A percentile compares a stretch with the other conserved stretches of the same genome.
These are phyloP conservation scores for Pangasius krempfi DNA, from an alignment of 2,797 vertebrate genomes.

Conservation along the genomic window DNA sequence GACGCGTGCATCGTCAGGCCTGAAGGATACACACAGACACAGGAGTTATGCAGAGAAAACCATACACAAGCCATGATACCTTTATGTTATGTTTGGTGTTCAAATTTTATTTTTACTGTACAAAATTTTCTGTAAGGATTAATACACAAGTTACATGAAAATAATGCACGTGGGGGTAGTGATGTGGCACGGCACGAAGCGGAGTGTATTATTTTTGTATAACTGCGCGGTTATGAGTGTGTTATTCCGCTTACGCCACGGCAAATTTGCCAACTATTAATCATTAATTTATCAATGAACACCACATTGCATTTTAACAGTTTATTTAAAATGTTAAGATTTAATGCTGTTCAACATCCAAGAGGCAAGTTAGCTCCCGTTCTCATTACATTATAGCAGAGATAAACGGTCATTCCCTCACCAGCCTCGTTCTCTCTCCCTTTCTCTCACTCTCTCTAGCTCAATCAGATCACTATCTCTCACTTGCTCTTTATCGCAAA, in stretches of 20 bases:
- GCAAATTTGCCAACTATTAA: background rate
- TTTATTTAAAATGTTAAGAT: background rate
- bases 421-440: background rate
- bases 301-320: background rate
- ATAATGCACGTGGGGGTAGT: background rate
- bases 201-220: background rate
- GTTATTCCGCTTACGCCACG: background rate
- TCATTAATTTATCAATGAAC: background rate
- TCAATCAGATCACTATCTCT: background rate
- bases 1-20: slow-evolving; percentile 98
- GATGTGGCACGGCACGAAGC: background rate
- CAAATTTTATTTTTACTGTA: background rate
- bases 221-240: background rate
- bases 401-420: background rate
- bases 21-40: slow-evolving; percentile 59
- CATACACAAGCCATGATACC: background rate
- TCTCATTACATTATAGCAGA: background rate
- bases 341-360: background rate
- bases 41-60: background rate
- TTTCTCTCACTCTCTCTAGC: background rate
- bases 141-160: background rate
- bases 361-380: background rate
- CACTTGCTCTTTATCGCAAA: background rate
- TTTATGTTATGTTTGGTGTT: background rate
- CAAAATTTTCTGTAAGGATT: background rate